Evolutionary conservation across 2,888 invertebrate genomes (phyloP).

Genomic region (Meiosimyza decipiens): DNA sequence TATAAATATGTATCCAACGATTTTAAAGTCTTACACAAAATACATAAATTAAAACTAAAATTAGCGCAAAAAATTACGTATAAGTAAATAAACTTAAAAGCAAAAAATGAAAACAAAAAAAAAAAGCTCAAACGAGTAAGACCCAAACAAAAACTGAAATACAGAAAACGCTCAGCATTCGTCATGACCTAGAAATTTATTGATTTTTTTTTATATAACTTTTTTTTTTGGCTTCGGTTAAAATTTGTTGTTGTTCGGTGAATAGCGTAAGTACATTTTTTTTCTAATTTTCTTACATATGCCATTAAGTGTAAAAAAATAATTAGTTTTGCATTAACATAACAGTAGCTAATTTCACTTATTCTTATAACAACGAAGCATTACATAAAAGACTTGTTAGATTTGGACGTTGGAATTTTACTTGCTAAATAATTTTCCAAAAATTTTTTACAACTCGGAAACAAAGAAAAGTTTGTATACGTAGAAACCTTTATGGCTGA

Average conservation of each 20-base stretch:
- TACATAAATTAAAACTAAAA: not conserved
- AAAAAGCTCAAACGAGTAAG: not conserved
- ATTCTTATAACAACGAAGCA: no score
- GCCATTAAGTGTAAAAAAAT: no score
- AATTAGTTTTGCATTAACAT: no score
- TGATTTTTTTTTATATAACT: constrained; percentile 18
- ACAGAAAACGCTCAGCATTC: constrained; percentile 1
- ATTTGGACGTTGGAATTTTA: no score
- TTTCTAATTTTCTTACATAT: not conserved
- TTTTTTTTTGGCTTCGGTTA: not conserved
- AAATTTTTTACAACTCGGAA: no score
- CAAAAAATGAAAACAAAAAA: not conserved
- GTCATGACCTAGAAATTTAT: constrained; percentile 36
- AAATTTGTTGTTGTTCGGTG: no score
- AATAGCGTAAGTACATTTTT: no score
- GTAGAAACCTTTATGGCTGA: no score
- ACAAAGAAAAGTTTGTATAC: no score
- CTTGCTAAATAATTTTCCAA: no score
- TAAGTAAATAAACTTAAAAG: not conserved
- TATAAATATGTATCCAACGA: not conserved
- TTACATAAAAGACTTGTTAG: no score
- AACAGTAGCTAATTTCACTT: no score
- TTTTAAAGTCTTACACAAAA: not conserved
- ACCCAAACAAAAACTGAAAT: not conserved
- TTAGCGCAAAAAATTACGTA: not conserved